Conservation (phyloP, 2,113 vertebrate genomes). For the Vimba vimba region DNA sequence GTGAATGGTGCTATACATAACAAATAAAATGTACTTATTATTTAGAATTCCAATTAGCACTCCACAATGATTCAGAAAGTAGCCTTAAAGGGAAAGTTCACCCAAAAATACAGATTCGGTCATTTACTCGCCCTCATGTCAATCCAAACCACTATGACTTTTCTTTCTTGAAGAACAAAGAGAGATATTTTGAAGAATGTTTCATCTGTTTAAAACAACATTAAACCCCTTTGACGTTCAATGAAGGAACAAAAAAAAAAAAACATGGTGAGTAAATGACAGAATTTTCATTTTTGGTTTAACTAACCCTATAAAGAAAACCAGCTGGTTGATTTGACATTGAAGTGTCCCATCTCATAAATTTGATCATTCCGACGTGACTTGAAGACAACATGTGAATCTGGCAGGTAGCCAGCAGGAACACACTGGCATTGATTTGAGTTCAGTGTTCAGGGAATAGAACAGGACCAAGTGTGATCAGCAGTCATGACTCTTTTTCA, state of each 20-base stretch:
- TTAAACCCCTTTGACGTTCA: background rate
- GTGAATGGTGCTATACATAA: background rate
- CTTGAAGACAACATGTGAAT: conserved; percentile 1
- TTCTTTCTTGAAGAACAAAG: conserved; percentile 2
- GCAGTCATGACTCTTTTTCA: conserved; percentile 60
- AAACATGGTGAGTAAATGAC: background rate
- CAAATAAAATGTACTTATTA: background rate
- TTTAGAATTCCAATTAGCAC: background rate
- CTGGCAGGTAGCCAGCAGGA: conserved; percentile 6
- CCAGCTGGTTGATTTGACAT: background rate
- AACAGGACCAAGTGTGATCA: conserved; percentile 5
- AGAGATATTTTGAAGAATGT: background rate
- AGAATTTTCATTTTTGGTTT: background rate
- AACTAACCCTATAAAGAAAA: background rate
- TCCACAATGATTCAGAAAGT: background rate
- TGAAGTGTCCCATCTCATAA: background rate
- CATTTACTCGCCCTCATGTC: background rate
- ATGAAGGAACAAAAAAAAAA: background rate
- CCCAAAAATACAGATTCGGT: background rate
- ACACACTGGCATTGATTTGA: background rate
- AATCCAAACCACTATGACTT: background rate
- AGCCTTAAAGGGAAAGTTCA: background rate
- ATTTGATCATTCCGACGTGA: conserved; percentile 1
- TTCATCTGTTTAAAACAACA: background rate
- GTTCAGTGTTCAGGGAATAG: background rate